Evolutionary conservation across 2,888 invertebrate species (phyloP), one percentile per base, ranked within the genome.

Genomic region (Kryphioiulus occultus): DNA sequence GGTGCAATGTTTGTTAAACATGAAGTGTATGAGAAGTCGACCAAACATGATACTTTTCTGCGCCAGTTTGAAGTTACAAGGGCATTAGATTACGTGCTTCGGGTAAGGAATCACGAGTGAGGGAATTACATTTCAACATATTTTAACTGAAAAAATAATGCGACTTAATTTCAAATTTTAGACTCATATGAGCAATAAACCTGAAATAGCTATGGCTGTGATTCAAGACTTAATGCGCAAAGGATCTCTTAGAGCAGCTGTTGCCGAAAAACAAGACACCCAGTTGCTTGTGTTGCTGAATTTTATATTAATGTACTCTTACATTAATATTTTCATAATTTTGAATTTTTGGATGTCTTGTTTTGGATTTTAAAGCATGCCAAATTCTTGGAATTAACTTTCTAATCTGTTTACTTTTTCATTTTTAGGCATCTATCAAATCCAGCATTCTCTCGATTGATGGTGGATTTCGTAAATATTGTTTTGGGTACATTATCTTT

Each of bases 211-310:
- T 0, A 95, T 97, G 47, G 94, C 95, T 86, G 93, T 98, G 9
- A 93, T 98, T 90, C 96, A 96, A 91, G 98, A 98, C 92, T 93
- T 99, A 89, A 95, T 96, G 89, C 91, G 96, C 90, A 94, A 98
- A 88, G 95, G 95, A 91, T 96, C 95, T 0, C 92, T 99, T 30
- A 93, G 94, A 90, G 93, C 94, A 89, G 97, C 98, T 0, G 92
- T 98, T 84, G 94, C 94, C 84, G 95, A 95, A 1, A 93, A 96
- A 88, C 93, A 95, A 88, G 94, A 95, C 86, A 94, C 94, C 12
- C 17, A 47, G 9, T 47, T 47, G 47, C 2, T 17, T 17, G 2
- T 15, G 17, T 7, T 47, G 47, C 47, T 47, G 2, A 94, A 94
- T 89, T 99, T 97, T 92, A 93, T 98, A n/a, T 82, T 82, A 19